These are phyloP conservation scores for Pilophorus perplexus DNA, from an alignment of 2,888 invertebrate genomes.

Conservation along the genomic window DNA sequence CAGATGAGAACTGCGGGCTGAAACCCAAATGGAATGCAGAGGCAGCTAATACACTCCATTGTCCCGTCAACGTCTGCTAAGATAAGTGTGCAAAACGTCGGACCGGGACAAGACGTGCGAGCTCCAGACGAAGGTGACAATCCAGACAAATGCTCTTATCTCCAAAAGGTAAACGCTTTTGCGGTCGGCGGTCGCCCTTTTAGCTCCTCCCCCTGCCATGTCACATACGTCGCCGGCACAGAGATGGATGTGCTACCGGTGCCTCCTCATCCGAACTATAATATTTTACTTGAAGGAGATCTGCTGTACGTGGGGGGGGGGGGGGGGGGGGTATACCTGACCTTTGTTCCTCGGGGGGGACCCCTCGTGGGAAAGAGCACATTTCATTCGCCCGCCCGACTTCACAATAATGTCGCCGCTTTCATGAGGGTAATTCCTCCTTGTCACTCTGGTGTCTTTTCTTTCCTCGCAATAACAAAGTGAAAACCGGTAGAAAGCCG, in stretches of 20 bases:
- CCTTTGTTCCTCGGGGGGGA: background rate
- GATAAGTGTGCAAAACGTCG: background rate
- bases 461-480: background rate
- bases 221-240: background rate
- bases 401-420: background rate
- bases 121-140: slow-evolving; percentile 4
- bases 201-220: no score
- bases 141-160: background rate
- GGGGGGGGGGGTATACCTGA: no score
- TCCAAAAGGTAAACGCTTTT: slow-evolving; percentile 10
- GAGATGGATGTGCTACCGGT: slow-evolving; percentile 2
- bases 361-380: slow-evolving; percentile 20
- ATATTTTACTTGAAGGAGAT: slow-evolving; percentile 12
- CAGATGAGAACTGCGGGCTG: no score
- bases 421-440: background rate
- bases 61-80: background rate
- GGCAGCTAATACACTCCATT: background rate
- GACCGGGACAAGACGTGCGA: background rate
- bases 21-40: no score
- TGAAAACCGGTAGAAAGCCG: background rate
- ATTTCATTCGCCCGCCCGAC: no score
- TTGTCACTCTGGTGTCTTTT: background rate
- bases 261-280: slow-evolving; percentile 8
- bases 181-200: no score
- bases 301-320: background rate